phyloP scores from a whole-genome alignment of 1,140 invertebrate species.

The Halyomorpha halys region DNA sequence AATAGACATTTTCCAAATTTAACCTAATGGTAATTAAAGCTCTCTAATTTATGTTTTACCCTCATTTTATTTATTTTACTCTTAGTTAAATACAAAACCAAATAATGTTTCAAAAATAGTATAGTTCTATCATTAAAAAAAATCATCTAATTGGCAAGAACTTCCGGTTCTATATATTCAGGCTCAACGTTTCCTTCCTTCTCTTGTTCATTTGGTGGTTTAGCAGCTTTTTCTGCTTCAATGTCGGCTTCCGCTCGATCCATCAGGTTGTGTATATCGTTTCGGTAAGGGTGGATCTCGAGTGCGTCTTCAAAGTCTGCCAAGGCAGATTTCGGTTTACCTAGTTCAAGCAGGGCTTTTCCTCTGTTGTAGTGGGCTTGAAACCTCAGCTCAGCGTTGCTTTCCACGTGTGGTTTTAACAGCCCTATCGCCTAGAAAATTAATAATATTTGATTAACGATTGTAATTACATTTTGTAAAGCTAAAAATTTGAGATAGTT shows the following conservation, averaged over 20 bases:
- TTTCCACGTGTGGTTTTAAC: conserved; percentile 18
- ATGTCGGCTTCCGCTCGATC: conserved; percentile 11
- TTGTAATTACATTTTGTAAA: neutral
- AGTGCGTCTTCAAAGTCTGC: conserved; percentile 20
- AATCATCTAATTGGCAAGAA: conserved; percentile 13
- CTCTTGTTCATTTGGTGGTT: neutral
- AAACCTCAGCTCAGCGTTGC: conserved; percentile 24
- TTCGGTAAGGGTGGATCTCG: neutral
- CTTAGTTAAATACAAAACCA: too few relatives aligned
- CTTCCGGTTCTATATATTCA: conserved; percentile 12
- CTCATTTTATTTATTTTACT: too few relatives aligned
- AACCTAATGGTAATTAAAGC: too few relatives aligned
- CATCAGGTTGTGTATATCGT: conserved; percentile 13
- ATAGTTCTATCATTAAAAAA: neutral
- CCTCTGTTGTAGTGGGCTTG: conserved; percentile 20
- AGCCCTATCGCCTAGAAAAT: conserved; percentile 15
- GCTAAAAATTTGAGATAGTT: too few relatives aligned
- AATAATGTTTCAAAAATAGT: too few relatives aligned
- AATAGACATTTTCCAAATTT: too few relatives aligned
- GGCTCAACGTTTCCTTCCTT: neutral
- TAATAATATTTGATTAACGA: neutral
- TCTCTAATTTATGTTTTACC: too few relatives aligned
- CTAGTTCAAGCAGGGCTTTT: conserved; percentile 17
- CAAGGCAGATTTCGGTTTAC: conserved; percentile 3
- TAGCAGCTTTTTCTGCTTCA: neutral